Evolutionary conservation across 2,113 vertebrate species (phyloP).

Genomic region (Cavia aperea): DNA sequence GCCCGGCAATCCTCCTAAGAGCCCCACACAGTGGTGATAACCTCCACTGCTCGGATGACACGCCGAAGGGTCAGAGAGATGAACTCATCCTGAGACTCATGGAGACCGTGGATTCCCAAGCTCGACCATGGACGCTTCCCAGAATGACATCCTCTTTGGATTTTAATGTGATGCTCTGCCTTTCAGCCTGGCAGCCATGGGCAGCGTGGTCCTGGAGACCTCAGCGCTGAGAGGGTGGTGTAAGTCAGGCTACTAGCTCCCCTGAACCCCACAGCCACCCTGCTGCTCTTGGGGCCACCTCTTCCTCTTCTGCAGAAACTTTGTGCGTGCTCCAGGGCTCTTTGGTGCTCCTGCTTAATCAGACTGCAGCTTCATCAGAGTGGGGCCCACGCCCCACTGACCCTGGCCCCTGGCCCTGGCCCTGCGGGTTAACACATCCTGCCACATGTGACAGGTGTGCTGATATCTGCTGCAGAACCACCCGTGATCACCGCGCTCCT

Average conservation of each 20-base stretch:
- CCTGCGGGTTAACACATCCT: not conserved
- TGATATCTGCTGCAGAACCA: not conserved
- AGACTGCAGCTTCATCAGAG: not conserved
- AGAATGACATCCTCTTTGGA: not conserved
- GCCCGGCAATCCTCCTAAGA: not conserved
- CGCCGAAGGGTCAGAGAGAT: not conserved
- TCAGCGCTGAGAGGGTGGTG: not conserved
- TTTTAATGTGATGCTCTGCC: not conserved
- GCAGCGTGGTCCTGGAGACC: fast-evolving
- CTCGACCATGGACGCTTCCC: not conserved
- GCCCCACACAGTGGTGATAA: fast-evolving
- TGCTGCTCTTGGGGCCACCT: not conserved
- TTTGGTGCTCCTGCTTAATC: fast-evolving
- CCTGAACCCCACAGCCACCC: not conserved
- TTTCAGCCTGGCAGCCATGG: not conserved
- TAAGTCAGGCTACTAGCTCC: not conserved
- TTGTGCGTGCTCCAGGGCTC: no score
- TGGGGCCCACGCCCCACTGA: not conserved
- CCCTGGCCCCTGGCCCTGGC: not conserved
- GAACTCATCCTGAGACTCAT: not conserved
- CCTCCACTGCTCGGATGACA: not conserved
- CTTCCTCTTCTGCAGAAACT: not conserved
- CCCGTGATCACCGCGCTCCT: no score
- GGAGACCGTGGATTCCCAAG: not conserved
- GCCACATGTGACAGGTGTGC: not conserved